Conservation (phyloP, 1,140 invertebrate genomes). For the Micrasema longulum region DNA sequence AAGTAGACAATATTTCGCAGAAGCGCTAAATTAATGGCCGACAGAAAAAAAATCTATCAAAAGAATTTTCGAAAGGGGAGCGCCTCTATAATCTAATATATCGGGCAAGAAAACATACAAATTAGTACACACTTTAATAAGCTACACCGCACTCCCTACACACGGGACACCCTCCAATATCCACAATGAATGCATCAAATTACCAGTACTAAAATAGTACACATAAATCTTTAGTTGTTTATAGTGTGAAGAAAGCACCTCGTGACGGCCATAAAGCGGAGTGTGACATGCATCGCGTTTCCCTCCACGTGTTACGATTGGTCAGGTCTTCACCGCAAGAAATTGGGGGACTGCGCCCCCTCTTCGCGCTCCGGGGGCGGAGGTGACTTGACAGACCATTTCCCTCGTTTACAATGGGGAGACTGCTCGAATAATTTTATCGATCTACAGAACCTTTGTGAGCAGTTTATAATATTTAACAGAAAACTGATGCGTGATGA, state of each 20-base stretch:
- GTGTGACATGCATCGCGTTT: not conserved
- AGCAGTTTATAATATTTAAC: not conserved
- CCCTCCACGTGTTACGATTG: not conserved
- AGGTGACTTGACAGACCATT: not conserved
- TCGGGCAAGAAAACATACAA: not conserved
- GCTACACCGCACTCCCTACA: not conserved
- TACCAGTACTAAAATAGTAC: not conserved
- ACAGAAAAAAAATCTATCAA: constrained; percentile 24
- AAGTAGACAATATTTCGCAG: not conserved
- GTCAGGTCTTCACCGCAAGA: constrained; percentile 31
- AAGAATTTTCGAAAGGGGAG: constrained; percentile 13
- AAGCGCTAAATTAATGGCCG: not conserved
- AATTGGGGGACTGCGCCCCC: constrained; percentile 8
- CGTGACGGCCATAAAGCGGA: not conserved
- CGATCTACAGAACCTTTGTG: not conserved
- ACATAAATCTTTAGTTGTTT: not conserved
- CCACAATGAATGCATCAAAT: not conserved
- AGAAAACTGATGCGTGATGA: not conserved
- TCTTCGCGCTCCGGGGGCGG: not conserved
- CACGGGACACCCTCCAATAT: not conserved
- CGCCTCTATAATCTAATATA: not conserved
- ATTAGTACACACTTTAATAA: not conserved
- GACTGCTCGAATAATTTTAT: not conserved
- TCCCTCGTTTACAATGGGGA: not conserved
- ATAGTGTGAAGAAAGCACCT: not conserved